These are phyloP conservation scores for Coccyzus lansbergi DNA, from an alignment of 2,797 vertebrate species.

Conservation along the genomic window DNA sequence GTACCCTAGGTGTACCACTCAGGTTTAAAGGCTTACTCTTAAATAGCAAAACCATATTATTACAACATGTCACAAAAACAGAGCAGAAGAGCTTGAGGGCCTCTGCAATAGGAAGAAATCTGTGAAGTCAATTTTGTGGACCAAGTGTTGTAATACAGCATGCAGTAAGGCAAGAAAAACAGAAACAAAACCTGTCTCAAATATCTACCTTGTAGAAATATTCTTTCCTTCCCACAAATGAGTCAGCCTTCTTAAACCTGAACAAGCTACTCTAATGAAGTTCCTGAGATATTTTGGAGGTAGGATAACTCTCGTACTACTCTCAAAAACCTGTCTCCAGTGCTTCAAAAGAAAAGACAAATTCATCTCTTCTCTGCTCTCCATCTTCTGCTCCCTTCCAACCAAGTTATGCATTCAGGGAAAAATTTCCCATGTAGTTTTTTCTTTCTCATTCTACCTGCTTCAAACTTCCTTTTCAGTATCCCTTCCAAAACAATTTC, in stretches of 20 bases:
- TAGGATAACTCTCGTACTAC: not conserved
- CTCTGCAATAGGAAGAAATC: not conserved
- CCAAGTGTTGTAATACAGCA: not conserved
- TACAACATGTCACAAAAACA: not conserved
- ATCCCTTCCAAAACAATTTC: too few relatives aligned
- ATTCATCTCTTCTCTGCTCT: not conserved
- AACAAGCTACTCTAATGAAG: not conserved
- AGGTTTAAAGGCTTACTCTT: not conserved
- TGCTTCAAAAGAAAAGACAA: not conserved
- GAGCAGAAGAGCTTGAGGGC: not conserved
- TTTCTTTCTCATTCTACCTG: not conserved
- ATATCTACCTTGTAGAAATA: not conserved
- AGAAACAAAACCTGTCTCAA: not conserved
- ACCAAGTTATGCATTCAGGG: not conserved
- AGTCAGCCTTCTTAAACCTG: not conserved
- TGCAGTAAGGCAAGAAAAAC: not conserved
- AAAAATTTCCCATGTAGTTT: not conserved
- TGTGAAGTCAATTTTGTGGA: not conserved
- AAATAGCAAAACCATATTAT: not conserved
- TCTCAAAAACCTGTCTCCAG: not conserved
- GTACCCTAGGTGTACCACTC: not conserved
- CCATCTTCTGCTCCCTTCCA: not conserved
- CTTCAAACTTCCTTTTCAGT: not conserved
- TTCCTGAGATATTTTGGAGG: conserved; percentile 25
- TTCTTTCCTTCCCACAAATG: not conserved